A percentile compares a stretch with the other conserved stretches of the same genome.
Conservation (phyloP, 2,888 invertebrate species). For the Pheosia tremula region DNA sequence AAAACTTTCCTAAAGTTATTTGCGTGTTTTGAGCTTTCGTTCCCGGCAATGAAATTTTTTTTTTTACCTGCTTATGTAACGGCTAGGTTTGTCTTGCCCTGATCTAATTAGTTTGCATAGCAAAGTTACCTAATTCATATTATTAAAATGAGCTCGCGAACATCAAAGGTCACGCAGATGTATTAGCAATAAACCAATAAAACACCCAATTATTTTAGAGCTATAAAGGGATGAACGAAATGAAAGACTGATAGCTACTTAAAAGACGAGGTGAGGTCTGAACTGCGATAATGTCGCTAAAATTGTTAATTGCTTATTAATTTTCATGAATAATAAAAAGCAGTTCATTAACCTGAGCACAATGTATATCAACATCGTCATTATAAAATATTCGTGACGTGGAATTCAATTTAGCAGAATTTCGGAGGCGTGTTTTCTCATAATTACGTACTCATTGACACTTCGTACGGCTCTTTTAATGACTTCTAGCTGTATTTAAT, state of each 20-base stretch:
- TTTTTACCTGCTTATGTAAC: conserved; percentile 1
- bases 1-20: conserved; percentile 3
- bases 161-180: too few species aligned
- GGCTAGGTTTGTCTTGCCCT: background rate
- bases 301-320: too few species aligned
- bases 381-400: conserved; percentile 9
- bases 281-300: too few species aligned
- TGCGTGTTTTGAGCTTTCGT: background rate
- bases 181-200: too few species aligned
- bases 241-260: too few species aligned
- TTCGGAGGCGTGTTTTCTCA: conserved; percentile 39
- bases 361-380: background rate
- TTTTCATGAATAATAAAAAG: background rate
- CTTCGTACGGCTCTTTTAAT: conserved; percentile 49
- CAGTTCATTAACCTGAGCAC: background rate
- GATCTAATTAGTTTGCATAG: background rate
- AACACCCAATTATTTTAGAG: too few species aligned
- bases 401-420: conserved; percentile 43
- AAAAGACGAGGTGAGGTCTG: too few species aligned
- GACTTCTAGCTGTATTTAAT: conserved; percentile 54
- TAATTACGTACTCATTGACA: conserved; percentile 48
- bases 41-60: background rate
- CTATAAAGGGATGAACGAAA: too few species aligned
- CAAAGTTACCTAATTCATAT: too few species aligned
- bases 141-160: too few species aligned